phyloP scores from a whole-genome alignment of 2,797 vertebrate species.

The Glossophaga mutica region DNA sequence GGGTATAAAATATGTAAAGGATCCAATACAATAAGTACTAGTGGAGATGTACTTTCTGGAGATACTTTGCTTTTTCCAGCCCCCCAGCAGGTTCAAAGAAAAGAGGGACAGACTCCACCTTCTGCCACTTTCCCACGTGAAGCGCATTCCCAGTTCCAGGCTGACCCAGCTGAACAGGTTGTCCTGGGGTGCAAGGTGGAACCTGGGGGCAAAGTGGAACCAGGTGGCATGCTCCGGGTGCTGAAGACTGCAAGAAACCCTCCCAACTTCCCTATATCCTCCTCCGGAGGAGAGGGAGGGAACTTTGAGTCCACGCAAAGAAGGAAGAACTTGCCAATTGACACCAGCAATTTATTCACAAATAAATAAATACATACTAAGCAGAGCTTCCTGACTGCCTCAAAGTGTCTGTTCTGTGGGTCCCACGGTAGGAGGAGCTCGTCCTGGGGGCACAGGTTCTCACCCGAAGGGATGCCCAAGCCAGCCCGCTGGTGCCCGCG shows the following conservation, averaged over 20 bases:
- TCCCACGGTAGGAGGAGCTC: neutral
- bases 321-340: neutral
- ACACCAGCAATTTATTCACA: constrained; percentile 61
- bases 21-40: neutral
- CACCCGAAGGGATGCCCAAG: neutral
- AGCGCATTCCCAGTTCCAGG: neutral
- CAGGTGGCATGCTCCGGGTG: neutral
- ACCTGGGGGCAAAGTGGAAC: no score
- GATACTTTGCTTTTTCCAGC: neutral
- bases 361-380: constrained; percentile 62
- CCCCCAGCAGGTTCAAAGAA: neutral
- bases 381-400: neutral
- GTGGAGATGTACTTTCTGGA: neutral
- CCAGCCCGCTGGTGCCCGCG: neutral
- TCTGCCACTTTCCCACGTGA: neutral
- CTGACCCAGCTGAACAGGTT: neutral
- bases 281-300: neutral
- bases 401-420: neutral
- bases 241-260: neutral
- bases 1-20: neutral
- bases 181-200: neutral
- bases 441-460: neutral
- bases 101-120: neutral
- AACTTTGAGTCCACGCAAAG: neutral
- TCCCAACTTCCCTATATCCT: neutral